Evolutionary conservation across 2,888 invertebrate species (phyloP), one percentile per base, ranked within the genome.

Genomic region (Ethmia dodecea): DNA sequence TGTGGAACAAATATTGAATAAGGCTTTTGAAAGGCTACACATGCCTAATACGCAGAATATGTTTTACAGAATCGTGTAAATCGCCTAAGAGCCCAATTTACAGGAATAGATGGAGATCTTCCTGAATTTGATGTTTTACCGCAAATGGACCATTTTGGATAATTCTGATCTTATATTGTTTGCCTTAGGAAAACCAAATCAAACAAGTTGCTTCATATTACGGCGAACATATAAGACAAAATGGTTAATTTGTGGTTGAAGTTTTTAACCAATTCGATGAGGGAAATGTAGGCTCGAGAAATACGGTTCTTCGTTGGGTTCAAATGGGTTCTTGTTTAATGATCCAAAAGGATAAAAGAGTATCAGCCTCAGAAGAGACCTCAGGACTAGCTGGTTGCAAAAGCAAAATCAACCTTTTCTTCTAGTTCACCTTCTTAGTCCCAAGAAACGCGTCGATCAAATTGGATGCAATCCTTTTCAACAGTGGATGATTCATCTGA

Each of bases 1-100:
- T 28, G 34, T 39, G 10, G 13, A 9, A 9, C n/a, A 12, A 13
- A 29, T 40, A 18, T 16, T 43, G n/a, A 14, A 32, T 20, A 37
- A 29, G 20, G 34, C 28, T 5, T 6, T 5, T 12, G 4, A 14
- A 13, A 18, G 27, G 13, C n/a, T 33, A 11, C 8, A 40, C 22
- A 13, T 25, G 6, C 35, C 30, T 10, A 40, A 43, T 14, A 40
- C 15, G 40, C 29, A 6, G 33, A 37, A 12, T 33, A 18, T 30
- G 27, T 43, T 8, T 15, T 9, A 2, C 9, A 14, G 3, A 11
- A 33, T 32, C 26, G 24, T 24, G 18, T 33, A 35, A 40, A 37
- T 18, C 14, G 40, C 9, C n/a, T 20, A 3, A 24, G 36, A 15
- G 18, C 11, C 12, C 10, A 10, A 3, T 40, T 40, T 28, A 16